Base-by-base conservation (phyloP, 2,113 vertebrate species). In the Lagopus leucura region DNA sequence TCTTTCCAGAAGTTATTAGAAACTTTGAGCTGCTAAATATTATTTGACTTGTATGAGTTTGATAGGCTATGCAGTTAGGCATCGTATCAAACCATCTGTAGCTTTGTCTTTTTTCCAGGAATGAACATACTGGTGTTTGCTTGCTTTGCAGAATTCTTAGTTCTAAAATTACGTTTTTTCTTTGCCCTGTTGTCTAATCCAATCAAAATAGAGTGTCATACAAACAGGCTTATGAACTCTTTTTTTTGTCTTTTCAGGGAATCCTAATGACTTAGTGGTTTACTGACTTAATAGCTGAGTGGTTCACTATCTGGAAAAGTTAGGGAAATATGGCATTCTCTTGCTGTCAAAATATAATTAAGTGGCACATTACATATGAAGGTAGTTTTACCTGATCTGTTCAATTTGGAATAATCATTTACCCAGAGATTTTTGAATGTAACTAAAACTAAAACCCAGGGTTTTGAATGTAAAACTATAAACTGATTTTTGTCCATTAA, bases 381-480 rank as follows among this genome's bases (percentile, higher is more conserved):
- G 78, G 16, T 63, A 45, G 36, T 45, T 92, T 65, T 17, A 58
- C 30, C 32, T 21, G 17, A 58, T n/a, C 32, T 58, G 32, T 58
- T 19, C 32, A 12, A n/a, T 58, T 43, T 52, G 63, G 57, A 43
- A 22, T 52, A 75, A 94, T 42, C 69, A 47, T 32, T 70, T 34
- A 70, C 47, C 22, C 2, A 7, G 18, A 2, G 6, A 24, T 79
- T 47, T 94, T 75, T 69, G n/a, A 84, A 21, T 52, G 7, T 63
- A 82, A 69, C n/a, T n/a, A n/a, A n/a, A n/a, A n/a, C n/a, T n/a
- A n/a, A n/a, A n/a, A n/a, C n/a, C n/a, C n/a, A n/a, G 17, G 8
- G 9, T 47, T 94, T 75, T 69, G n/a, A 84, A 21, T 52, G 7
- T 63, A 82, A 69, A 79, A 10, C 71, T 89, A 32, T 52, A 86